phyloP scores from a whole-genome alignment of 2,113 vertebrate species.

The Nestor notabilis region DNA sequence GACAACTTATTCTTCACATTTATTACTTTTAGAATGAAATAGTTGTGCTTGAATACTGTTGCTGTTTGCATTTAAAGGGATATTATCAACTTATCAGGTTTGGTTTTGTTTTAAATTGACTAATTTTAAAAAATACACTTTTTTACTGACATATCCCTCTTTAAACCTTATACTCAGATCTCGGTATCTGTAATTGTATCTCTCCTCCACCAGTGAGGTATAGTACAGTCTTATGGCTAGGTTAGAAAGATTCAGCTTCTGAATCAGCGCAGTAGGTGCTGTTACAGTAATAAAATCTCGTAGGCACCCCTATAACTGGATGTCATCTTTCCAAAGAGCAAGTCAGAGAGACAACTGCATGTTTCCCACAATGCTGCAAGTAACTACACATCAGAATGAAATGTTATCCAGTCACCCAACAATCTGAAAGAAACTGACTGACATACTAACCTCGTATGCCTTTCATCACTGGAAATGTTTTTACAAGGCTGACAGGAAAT shows the following conservation, averaged over 20 bases:
- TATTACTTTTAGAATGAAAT: constrained; percentile 63
- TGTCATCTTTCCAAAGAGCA: not conserved
- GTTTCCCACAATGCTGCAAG: rapidly evolving
- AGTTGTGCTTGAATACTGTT: constrained; percentile 37
- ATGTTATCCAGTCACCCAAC: not conserved
- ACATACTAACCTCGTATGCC: rapidly evolving
- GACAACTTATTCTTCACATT: constrained; percentile 63
- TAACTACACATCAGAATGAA: not conserved
- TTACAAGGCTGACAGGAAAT: not conserved
- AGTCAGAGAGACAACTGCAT: rapidly evolving
- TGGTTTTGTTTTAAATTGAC: constrained; percentile 34
- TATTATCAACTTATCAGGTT: constrained; percentile 30
- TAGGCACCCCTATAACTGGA: not conserved
- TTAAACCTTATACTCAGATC: not conserved
- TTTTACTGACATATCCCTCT: not conserved
- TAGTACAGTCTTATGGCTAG: not conserved
- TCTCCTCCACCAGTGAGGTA: not conserved
- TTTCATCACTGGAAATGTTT: not conserved
- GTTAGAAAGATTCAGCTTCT: not conserved
- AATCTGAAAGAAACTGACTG: not conserved
- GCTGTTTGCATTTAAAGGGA: constrained; percentile 35
- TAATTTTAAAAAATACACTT: constrained; percentile 22
- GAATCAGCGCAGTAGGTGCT: not conserved
- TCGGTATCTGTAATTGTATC: constrained; percentile 5
- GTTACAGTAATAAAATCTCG: not conserved